Evolutionary conservation across 2,888 invertebrate genomes (phyloP).

Genomic region (Hololepta plana): DNA sequence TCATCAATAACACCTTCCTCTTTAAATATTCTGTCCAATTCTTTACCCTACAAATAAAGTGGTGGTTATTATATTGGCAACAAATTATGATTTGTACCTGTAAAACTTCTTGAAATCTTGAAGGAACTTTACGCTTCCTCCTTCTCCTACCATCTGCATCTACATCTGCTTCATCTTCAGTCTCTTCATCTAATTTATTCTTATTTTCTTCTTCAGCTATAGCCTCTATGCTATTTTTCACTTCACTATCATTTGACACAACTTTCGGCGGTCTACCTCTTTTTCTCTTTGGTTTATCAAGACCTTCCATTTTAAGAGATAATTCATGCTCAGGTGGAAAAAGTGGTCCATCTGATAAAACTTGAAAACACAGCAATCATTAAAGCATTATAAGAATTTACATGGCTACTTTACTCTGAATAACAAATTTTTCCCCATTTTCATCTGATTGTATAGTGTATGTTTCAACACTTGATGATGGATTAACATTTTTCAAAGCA

Average conservation of each 20-base stretch:
- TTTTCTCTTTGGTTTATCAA: conserved; percentile 47
- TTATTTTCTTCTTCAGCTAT: conserved; percentile 14
- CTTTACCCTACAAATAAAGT: conserved; percentile 38
- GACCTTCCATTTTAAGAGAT: conserved; percentile 41
- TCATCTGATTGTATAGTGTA: conserved; percentile 21
- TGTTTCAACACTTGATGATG: conserved; percentile 22
- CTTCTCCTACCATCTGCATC: conserved; percentile 36
- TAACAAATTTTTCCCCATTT: conserved; percentile 28
- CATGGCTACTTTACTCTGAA: conserved; percentile 27
- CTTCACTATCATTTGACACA: neutral
- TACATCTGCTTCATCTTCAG: conserved; percentile 16
- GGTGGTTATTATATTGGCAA: neutral
- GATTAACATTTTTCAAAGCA: conserved; percentile 21
- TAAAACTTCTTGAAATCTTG: conserved; percentile 38
- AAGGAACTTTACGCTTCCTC: conserved; percentile 46
- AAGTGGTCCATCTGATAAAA: conserved; percentile 39
- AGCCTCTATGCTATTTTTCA: neutral
- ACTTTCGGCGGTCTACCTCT: conserved; percentile 50
- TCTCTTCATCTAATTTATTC: conserved; percentile 11
- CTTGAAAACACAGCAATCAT: conserved; percentile 25
- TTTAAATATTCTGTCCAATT: conserved; percentile 51
- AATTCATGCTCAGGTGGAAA: conserved; percentile 48
- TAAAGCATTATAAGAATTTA: conserved; percentile 2
- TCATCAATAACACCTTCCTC: conserved; percentile 54
- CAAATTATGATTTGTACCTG: conserved; percentile 28